Evolutionary conservation across 1,140 invertebrate species (phyloP).

Genomic region (Hestina assimilis): DNA sequence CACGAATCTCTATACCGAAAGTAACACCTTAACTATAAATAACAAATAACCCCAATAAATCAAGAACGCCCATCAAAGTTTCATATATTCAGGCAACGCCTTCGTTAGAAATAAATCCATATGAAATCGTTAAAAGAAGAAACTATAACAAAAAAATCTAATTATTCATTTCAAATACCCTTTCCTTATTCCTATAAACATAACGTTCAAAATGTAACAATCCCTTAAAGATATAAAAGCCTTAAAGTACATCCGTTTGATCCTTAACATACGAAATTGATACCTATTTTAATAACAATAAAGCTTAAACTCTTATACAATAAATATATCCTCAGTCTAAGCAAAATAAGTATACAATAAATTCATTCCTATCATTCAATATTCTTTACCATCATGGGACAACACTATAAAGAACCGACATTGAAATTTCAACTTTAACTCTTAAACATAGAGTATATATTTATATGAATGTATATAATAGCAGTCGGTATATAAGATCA

Average conservation of each 20-base stretch:
- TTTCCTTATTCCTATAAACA: not conserved
- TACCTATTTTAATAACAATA: not conserved
- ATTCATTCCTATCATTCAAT: conserved; percentile 23
- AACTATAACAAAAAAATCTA: conserved; percentile 20
- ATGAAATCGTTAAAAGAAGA: conserved; percentile 7
- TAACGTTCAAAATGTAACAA: conserved; percentile 5
- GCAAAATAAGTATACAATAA: conserved; percentile 1
- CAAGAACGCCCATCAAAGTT: conserved; percentile 19
- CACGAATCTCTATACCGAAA: no score
- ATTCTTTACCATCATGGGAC: conserved; percentile 17
- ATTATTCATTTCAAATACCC: conserved; percentile 8
- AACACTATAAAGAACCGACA: not conserved
- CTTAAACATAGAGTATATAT: conserved; percentile 8
- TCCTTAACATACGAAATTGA: not conserved
- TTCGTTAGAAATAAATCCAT: conserved; percentile 10
- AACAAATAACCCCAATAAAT: conserved; percentile 3
- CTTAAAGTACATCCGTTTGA: conserved; percentile 5
- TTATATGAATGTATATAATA: not conserved
- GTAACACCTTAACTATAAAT: not conserved
- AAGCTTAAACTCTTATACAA: not conserved
- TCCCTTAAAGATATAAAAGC: not conserved
- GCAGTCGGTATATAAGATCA: conserved; percentile 55
- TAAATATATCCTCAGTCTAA: conserved; percentile 9
- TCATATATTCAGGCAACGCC: conserved; percentile 17
- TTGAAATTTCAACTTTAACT: conserved; percentile 25